Evolutionary conservation across 2,797 vertebrate species (phyloP).

Genomic region (Cheirogaleus major): DNA sequence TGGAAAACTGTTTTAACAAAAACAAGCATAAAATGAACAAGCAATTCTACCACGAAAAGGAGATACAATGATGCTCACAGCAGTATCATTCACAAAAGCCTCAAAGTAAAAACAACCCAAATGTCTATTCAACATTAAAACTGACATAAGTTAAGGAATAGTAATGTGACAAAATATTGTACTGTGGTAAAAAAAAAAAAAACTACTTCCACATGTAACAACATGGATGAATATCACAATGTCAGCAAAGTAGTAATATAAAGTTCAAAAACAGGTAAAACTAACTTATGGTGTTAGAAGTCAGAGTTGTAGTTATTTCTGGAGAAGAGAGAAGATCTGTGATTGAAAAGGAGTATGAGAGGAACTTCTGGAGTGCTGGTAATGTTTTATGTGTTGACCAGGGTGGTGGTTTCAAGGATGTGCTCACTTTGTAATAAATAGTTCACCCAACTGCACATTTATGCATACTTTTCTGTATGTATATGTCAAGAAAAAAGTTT

Average conservation of each 20-base stretch:
- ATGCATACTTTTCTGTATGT: not conserved
- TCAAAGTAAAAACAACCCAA: conserved; percentile 14
- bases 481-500: not conserved
- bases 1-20: conserved; percentile 1
- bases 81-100: not conserved
- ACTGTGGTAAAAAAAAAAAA: not conserved
- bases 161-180: not conserved
- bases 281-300: not conserved
- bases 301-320: not conserved
- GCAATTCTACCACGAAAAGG: not conserved
- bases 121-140: not conserved
- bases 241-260: not conserved
- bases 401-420: not conserved
- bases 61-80: not conserved
- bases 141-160: not conserved
- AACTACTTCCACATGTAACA: not conserved
- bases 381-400: conserved; percentile 1
- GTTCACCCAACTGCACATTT: not conserved
- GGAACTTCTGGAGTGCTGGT: not conserved
- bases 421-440: not conserved
- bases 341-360: not conserved
- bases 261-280: conserved; percentile 37
- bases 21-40: not conserved
- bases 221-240: not conserved
- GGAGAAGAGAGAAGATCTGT: not conserved